Evolutionary conservation across 2,797 vertebrate genomes (phyloP), one percentile per base, ranked within the genome.

Genomic region (Gambusia yucatana): DNA sequence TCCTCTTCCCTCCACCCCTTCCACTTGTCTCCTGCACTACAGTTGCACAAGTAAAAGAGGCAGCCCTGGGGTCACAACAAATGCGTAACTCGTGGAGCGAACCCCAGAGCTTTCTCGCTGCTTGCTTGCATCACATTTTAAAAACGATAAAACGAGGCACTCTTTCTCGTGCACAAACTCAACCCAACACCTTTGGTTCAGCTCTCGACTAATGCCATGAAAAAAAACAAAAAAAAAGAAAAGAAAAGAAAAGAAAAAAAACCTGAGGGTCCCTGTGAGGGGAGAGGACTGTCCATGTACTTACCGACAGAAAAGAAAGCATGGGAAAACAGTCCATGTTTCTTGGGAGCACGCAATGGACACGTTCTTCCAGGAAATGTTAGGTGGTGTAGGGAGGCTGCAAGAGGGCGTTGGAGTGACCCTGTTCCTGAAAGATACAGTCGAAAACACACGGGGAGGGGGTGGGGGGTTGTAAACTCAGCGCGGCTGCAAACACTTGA

Each of bases 251-350:
- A 59, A 30, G 76, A 59, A 89, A 69, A 69, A 55, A 52, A 46
- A 74, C 7, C 7, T 2, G 17, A 65, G 63, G 33, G 39, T 67
- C 33, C 63, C 36, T 25, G 36, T 22, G 20, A 67, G 36, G 20
- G 72, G 69, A 77, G 73, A 83, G 50, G 69, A 82, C 80, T 85
- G 94, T 91, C 94, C 95, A 96, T 96, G 84, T 82, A 93, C 94
- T 98, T 96, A 99, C 98, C 97, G 97, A 98, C 97, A 98, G 97
- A 96, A 97, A 98, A 97, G 97, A 97, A 97, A 97, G 97, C 97
- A 97, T 97, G 96, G 96, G 97, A 97, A 98, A 98, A 99, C 97
- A 98, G 97, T 98, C 98, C 98, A 99, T 99, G 98, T 97, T 99
- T 98, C 97, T 98, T 95, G 97, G 96, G 95, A 96, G 96, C 95